Evolutionary conservation across 2,113 vertebrate species (phyloP), one percentile per base, ranked within the genome.

Genomic region (Balaeniceps rex): DNA sequence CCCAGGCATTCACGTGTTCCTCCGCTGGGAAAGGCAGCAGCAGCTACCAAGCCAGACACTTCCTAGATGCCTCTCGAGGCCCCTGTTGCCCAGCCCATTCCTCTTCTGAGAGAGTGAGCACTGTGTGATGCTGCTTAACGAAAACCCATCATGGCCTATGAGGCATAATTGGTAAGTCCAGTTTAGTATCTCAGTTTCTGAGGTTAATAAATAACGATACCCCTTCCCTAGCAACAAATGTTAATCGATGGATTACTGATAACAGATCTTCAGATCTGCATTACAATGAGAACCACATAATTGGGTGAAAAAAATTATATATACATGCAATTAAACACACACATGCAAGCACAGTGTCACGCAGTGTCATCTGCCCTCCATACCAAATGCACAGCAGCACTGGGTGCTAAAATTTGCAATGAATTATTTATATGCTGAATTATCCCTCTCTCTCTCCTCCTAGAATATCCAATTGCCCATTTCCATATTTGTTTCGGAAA

Each of bases 401-500:
- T 2, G 66, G 46, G 84, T 93, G 91, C 87, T 96, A 90, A 92
- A 87, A 96, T 69, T 94, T 83, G 72, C 88, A 64, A 86, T 92
- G 70, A 96, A 96, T 97, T 96, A 95, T 96, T 96, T 95, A 94
- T 91, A 46, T n/a, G 49, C 88, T 95, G 69, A 94, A 95, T 94
- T 94, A 75, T 81, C 61, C 42, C 14, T 79, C 78, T 61, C 87
- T 68, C 55, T 88, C 46, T 78, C 40, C 38, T 96, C 71, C 75
- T 90, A 89, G 90, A 94, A 95, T 90, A 96, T 79, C 84, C 93
- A 92, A 49, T 91, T 86, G 88, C 58, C 90, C 12, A 2, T 88
- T 94, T 83, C 90, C 82, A 89, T 85, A 91, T 96, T 87, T 83
- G 63, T 85, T 88, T 87, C 2, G 0, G 79, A 76, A 58, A 83